Evolutionary conservation across 2,113 vertebrate genomes (phyloP).

Genomic region (Scomber colias): DNA sequence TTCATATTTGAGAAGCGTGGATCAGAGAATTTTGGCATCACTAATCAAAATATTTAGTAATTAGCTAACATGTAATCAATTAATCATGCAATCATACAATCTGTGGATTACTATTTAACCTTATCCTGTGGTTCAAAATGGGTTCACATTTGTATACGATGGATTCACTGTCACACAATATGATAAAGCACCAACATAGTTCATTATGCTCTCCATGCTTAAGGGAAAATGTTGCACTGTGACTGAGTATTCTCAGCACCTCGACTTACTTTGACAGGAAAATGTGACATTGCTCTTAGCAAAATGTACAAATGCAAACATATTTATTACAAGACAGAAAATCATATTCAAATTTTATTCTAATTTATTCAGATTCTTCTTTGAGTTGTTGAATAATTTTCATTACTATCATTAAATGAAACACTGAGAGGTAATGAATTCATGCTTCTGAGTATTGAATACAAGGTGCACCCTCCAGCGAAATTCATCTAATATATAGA

Average conservation of each 20-base stretch:
- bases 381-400: background rate
- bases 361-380: slow-evolving; percentile 14
- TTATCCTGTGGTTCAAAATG: too few relatives aligned
- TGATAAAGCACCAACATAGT: background rate
- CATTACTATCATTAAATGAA: slow-evolving; percentile 17
- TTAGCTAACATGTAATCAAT: too few relatives aligned
- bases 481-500: background rate
- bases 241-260: background rate
- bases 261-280: background rate
- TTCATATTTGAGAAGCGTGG: too few relatives aligned
- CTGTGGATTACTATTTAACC: too few relatives aligned
- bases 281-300: background rate
- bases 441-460: background rate
- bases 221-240: background rate
- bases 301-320: background rate
- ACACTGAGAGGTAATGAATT: background rate
- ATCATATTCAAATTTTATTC: slow-evolving; percentile 16
- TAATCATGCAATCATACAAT: too few relatives aligned
- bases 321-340: background rate
- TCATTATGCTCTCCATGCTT: background rate
- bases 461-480: background rate
- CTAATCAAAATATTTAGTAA: too few relatives aligned
- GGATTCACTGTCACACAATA: slow-evolving; percentile 7
- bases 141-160: background rate
- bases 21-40: too few relatives aligned